Evolutionary conservation across 2,888 invertebrate genomes (phyloP).

Genomic region (Drosophila mimetica): DNA sequence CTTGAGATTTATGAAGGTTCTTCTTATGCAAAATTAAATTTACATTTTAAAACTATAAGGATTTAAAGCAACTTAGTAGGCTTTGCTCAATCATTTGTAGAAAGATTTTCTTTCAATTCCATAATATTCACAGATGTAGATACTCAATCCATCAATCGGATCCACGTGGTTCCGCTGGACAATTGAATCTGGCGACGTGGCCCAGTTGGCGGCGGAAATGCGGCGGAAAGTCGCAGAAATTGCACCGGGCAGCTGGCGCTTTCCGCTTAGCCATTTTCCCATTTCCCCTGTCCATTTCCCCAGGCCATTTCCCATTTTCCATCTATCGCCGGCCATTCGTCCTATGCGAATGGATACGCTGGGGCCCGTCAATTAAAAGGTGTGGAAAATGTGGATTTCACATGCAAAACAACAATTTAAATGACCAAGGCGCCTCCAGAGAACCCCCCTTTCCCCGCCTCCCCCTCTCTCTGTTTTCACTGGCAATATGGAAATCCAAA

Average conservation of each 20-base stretch:
- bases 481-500: slow-evolving; percentile 42
- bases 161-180: slow-evolving; percentile 36
- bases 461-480: too few relatives aligned
- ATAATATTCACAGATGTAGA: too few relatives aligned
- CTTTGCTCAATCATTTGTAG: too few relatives aligned
- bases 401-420: slow-evolving; percentile 74
- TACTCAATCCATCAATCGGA: slow-evolving; percentile 19
- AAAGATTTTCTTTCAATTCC: too few relatives aligned
- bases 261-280: slow-evolving; percentile 36
- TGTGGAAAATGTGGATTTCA: slow-evolving; percentile 68
- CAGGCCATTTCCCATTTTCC: slow-evolving; percentile 14
- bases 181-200: slow-evolving; percentile 23
- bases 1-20: too few relatives aligned
- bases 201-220: slow-evolving; percentile 32
- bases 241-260: slow-evolving; percentile 20
- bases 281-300: slow-evolving; percentile 23
- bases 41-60: too few relatives aligned
- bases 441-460: neutral
- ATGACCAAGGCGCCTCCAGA: slow-evolving; percentile 32
- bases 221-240: slow-evolving; percentile 37
- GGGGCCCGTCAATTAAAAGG: slow-evolving; percentile 60
- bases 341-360: slow-evolving; percentile 29
- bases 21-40: too few relatives aligned
- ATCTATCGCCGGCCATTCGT: slow-evolving; percentile 32
- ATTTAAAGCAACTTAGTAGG: too few relatives aligned